Evolutionary conservation across 64 coral and sea anemone species (phyloP).

Genomic region (Stichodactyla helianthus): DNA sequence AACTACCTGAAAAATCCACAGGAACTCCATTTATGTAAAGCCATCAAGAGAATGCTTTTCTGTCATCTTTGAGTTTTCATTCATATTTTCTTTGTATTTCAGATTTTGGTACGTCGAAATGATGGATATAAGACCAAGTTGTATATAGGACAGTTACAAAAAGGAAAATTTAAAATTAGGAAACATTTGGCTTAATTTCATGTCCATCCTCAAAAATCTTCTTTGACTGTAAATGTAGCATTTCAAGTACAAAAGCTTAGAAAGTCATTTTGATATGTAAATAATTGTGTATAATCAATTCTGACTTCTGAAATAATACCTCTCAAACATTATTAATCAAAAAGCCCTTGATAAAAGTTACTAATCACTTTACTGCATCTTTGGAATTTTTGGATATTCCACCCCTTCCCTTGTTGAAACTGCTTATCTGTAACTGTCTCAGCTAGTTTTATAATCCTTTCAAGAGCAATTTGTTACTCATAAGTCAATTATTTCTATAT

Average conservation of each 20-base stretch:
- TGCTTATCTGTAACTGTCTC: too few species aligned
- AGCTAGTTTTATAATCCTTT: too few species aligned
- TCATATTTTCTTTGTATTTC: slow-evolving; percentile 1
- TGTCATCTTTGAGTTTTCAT: background rate
- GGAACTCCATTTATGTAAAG: too few species aligned
- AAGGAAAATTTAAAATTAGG: slow-evolving; percentile 96
- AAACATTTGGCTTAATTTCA: slow-evolving; percentile 39
- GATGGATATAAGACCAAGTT: slow-evolving; percentile 93
- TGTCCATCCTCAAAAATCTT: background rate
- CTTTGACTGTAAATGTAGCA: background rate
- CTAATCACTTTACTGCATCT: too few species aligned
- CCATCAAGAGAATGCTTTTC: background rate
- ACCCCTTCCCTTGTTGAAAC: background rate
- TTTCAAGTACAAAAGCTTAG: background rate
- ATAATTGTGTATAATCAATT: background rate
- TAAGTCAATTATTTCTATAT: background rate
- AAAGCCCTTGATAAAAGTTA: too few species aligned
- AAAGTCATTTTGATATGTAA: background rate
- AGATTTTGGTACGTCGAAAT: slow-evolving; percentile 80
- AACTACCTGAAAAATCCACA: too few species aligned
- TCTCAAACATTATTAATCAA: too few species aligned
- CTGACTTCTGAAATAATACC: background rate
- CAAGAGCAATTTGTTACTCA: background rate
- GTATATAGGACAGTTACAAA: slow-evolving; percentile 98
- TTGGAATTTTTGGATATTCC: background rate